Conservation (phyloP, 2,113 vertebrate genomes). For the Clarias macrocephalus region DNA sequence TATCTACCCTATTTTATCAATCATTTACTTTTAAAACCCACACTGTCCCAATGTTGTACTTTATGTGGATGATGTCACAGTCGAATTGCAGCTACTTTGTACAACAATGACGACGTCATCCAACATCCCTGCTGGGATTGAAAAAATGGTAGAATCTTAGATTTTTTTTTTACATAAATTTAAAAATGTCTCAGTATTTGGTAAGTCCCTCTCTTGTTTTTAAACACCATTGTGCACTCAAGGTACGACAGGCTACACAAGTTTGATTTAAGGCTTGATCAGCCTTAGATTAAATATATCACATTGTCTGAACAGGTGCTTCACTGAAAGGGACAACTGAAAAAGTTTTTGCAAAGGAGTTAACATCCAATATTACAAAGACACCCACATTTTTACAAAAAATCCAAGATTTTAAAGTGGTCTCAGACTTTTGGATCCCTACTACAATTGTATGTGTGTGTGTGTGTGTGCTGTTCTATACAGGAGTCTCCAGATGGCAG, state of each 20-base stretch:
- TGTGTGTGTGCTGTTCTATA: not conserved
- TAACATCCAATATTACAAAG: not conserved
- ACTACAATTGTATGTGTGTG: not conserved
- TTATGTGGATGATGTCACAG: too few species aligned
- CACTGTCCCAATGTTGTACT: too few species aligned
- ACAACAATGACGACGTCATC: too few species aligned
- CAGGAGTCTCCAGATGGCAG: conserved; percentile 42
- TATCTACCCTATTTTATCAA: too few species aligned
- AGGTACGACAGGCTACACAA: not conserved
- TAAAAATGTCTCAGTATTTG: not conserved
- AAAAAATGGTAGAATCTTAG: not conserved
- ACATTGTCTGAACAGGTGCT: not conserved
- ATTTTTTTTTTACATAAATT: not conserved
- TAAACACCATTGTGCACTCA: not conserved
- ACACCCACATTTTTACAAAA: not conserved
- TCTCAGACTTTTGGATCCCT: not conserved
- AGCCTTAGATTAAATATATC: not conserved
- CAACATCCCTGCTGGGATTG: not conserved
- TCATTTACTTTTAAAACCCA: too few species aligned
- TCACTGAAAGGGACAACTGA: not conserved
- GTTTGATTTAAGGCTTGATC: not conserved
- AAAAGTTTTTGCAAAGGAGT: not conserved
- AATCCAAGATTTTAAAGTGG: not conserved
- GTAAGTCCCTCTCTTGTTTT: not conserved
- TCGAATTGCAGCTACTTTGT: too few species aligned